Evolutionary conservation across 1,140 invertebrate species (phyloP).

Genomic region (Scaptomyza montana): DNA sequence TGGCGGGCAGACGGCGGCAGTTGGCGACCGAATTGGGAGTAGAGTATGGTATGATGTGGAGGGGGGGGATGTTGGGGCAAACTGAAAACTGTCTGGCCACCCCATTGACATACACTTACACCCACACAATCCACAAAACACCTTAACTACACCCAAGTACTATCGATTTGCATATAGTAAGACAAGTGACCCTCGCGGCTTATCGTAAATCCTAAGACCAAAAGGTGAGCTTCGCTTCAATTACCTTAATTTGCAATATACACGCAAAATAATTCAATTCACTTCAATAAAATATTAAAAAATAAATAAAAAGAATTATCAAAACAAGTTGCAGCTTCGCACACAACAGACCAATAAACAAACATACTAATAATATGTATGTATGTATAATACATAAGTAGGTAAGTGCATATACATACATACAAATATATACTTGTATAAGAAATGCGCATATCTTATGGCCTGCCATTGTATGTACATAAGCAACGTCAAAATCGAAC

Average conservation of each 20-base stretch:
- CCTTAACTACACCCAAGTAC: constrained; percentile 36
- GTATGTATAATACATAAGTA: constrained; percentile 7
- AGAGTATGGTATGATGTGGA: constrained; percentile 1
- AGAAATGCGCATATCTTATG: constrained; percentile 82
- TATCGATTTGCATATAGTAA: constrained; percentile 71
- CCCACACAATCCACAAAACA: constrained; percentile 16
- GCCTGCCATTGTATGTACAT: constrained; percentile 70
- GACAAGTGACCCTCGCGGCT: constrained; percentile 30
- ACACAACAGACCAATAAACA: constrained; percentile 55
- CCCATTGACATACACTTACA: constrained; percentile 38
- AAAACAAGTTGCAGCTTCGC: constrained; percentile 76
- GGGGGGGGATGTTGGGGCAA: neutral
- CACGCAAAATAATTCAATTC: constrained; percentile 54
- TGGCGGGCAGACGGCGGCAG: constrained; percentile 49
- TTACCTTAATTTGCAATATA: constrained; percentile 29
- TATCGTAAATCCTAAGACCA: neutral
- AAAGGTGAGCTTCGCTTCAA: constrained; percentile 17
- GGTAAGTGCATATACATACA: neutral
- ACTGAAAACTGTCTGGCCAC: constrained; percentile 66
- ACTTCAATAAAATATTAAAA: constrained; percentile 55
- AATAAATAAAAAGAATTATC: constrained; percentile 50
- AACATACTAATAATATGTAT: constrained; percentile 40
- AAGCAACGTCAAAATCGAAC: constrained; percentile 50
- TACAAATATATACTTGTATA: constrained; percentile 50
- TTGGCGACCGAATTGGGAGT: constrained; percentile 44